Base-by-base conservation (phyloP, 2,888 invertebrate genomes). In the Miltochrista miniata region DNA sequence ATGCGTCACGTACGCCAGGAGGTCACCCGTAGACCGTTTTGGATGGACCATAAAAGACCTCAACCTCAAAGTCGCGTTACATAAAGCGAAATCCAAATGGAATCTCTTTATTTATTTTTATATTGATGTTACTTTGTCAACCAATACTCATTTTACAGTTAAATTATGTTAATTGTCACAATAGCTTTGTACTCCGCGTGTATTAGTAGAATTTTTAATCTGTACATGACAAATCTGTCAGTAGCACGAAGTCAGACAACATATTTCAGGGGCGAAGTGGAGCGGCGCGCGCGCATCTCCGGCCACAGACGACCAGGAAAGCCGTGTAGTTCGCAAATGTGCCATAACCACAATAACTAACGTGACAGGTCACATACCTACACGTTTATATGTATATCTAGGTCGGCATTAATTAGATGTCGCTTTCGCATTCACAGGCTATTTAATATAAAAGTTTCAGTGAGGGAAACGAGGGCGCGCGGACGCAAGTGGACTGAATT, bases 231-330 rank as follows among this genome's bases (percentile, higher is more conserved):
- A 41, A 42, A 42, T 41, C 34, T 49, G 14, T 40, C 14, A 40
- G 33, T 30, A 33, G 29, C 30, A 50, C 39, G 33, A 46, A 53
- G 44, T 40, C 51, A 52, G 54, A 44, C 51, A 62, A 45, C 48
- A 55, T 58, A 58, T 45, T 12, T 50, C 49, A 44, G 15, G 13
- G 12, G 9, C 13, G 15, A 50, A 50, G 34, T 45, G 40, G 50
- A 45, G 50, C 50, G 18, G 56, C 18, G 47, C 35, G 42, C 36
- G 37, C 29, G 42, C 42, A 2, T 31, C 15, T 15, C 5, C 18
- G 39, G 29, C 36, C 33, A 9, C 2, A 29, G 7, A 11, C 37
- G 30, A 11, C 36, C 24, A n/a, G 36, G 13, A 24, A 30, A 18
- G 15, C 9, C 11, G n/a, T 18, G 11, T 10, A 15, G 13, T 34